These are phyloP conservation scores for Cydia amplana DNA, from an alignment of 1,140 invertebrate genomes.

Conservation along the genomic window DNA sequence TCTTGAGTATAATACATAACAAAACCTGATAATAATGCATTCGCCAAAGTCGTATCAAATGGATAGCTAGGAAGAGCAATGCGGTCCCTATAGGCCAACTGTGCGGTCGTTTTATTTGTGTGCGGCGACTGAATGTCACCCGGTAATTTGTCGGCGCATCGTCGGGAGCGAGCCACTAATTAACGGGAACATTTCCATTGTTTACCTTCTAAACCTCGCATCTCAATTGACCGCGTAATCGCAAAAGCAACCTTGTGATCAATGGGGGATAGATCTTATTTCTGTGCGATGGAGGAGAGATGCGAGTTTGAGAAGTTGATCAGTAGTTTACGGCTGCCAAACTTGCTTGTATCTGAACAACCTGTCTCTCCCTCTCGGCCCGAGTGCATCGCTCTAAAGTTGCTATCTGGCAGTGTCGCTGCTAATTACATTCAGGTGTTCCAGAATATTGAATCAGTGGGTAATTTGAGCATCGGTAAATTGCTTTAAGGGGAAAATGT, in stretches of 20 bases:
- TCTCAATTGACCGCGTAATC: not conserved
- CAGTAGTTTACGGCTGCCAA: slow-evolving; percentile 53
- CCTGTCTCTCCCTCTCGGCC: slow-evolving; percentile 38
- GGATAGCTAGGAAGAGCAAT: slow-evolving; percentile 7
- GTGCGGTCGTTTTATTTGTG: slow-evolving; percentile 49
- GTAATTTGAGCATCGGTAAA: slow-evolving; percentile 1
- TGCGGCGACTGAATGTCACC: slow-evolving; percentile 50
- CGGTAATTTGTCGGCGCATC: slow-evolving; percentile 63
- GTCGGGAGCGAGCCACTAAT: slow-evolving; percentile 61
- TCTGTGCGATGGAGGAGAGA: not conserved
- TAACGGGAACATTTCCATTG: slow-evolving; percentile 53
- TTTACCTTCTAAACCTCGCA: slow-evolving; percentile 22
- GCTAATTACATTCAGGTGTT: slow-evolving; percentile 42
- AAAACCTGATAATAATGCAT: not conserved
- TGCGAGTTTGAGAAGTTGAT: not conserved
- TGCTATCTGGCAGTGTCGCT: slow-evolving; percentile 37
- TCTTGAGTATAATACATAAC: not conserved
- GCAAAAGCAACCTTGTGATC: not conserved
- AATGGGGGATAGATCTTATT: not conserved
- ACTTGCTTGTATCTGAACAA: slow-evolving; percentile 53
- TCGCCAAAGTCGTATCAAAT: not conserved
- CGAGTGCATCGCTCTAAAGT: slow-evolving; percentile 40
- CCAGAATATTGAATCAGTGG: slow-evolving; percentile 37
- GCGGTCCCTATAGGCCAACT: not conserved
- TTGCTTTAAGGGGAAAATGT: slow-evolving; percentile 11